A percentile compares a stretch with the other conserved stretches of the same genome.
phyloP scores from a whole-genome alignment of 2,888 invertebrate species.

The Notodonta dromedarius region DNA sequence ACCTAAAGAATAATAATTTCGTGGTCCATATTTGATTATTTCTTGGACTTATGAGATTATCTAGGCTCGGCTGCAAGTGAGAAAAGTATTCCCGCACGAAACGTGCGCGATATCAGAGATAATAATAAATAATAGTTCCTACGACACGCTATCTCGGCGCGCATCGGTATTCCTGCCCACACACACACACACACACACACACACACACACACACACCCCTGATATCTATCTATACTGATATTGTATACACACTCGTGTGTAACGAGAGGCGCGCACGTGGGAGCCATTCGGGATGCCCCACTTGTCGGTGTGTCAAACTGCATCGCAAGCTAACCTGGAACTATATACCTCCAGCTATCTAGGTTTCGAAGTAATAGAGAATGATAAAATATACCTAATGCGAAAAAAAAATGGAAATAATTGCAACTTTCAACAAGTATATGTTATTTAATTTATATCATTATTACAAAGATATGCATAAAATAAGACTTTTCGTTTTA shows the following conservation, averaged over 20 bases:
- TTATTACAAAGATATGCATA: background rate
- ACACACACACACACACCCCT: constrained; percentile 1
- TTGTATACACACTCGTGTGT: background rate
- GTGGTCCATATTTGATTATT: no score
- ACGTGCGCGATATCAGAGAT: background rate
- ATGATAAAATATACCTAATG: no score
- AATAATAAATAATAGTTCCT: no score
- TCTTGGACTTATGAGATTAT: background rate
- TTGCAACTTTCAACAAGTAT: background rate
- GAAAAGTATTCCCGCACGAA: background rate
- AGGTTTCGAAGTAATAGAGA: no score
- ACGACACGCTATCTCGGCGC: background rate
- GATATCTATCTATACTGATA: background rate
- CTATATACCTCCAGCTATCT: no score
- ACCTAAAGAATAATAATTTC: no score
- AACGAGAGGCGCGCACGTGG: background rate
- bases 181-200: background rate
- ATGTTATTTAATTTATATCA: background rate
- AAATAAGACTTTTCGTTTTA: background rate
- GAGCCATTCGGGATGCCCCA: background rate
- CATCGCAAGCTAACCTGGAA: background rate
- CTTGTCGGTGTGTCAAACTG: background rate
- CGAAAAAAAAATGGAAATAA: background rate
- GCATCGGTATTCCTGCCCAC: background rate
- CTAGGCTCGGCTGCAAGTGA: background rate